Evolutionary conservation across 2,888 invertebrate genomes (phyloP), one percentile per base, ranked within the genome.

Genomic region (Thalpophila matura): DNA sequence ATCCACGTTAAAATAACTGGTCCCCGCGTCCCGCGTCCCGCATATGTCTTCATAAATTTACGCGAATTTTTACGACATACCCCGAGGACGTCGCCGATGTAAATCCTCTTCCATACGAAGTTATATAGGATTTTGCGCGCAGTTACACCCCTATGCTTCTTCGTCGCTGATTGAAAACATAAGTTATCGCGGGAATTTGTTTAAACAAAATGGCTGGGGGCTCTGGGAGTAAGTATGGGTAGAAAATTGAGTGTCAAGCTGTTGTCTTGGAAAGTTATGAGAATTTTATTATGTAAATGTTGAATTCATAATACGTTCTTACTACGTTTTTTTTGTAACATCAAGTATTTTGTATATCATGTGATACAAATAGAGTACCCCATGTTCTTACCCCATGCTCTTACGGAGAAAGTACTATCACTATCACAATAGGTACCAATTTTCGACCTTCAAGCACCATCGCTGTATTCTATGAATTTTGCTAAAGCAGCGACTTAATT

Each of bases 121-220:
- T 76, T 79, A 74, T 79, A 79, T 74, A 71, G 59, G 60, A 65
- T 74, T 77, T 74, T 73, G 75, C 68, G 59, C 49, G 37, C 55
- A 66, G 29, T 46, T 58, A 71, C 63, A 59, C 47, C 64, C 46
- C 54, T 66, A 53, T 65, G 40, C 38, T 54, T 60, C 37, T 31
- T 16, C 40, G 46, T 27, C 12, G 54, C 35, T 77, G 59, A 77
- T 74, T 77, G 78, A 77, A 77, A 74, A 77, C 59, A 51, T 71
- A 61, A 62, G 62, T 60, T 60, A 70, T 40, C 20, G 26, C 16
- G 20, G 14, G 20, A 47, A 53, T 55, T 63, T 71, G 42, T 53
- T 51, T 35, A 54, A 50, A 58, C 45, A 59, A 74, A 72, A 54
- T 65, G 35, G 40, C 42, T 42, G 1, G 68, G 58, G 59, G 14